phyloP scores from a whole-genome alignment of 2,113 vertebrate species.

The Jaculus jaculus region DNA sequence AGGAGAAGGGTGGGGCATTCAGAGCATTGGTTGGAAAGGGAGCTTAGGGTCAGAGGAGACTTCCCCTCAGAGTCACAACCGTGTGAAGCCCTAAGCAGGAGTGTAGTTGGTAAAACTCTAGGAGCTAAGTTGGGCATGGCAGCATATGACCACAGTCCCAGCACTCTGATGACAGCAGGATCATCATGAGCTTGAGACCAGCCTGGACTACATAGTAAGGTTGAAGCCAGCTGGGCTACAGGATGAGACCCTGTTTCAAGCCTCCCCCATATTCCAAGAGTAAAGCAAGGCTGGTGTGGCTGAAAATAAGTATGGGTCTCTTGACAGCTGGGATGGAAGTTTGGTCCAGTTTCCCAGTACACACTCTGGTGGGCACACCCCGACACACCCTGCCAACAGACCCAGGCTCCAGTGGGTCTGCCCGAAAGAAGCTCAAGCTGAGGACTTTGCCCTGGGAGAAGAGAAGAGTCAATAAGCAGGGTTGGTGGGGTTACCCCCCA shows the following conservation, averaged over 20 bases:
- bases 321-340: neutral
- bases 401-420: slow-evolving; percentile 70
- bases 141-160: neutral
- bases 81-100: neutral
- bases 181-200: neutral
- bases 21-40: neutral
- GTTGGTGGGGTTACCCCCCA: neutral
- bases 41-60: neutral
- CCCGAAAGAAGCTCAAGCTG: neutral
- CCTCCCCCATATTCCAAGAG: neutral
- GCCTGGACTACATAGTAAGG: neutral
- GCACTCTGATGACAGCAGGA: neutral
- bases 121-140: neutral
- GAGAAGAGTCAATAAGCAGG: slow-evolving; percentile 27
- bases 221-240: neutral
- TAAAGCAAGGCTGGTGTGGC: fast-evolving
- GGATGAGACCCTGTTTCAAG: neutral
- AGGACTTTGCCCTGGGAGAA: slow-evolving; percentile 64
- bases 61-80: neutral
- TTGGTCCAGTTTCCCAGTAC: neutral
- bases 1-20: neutral
- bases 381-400: neutral
- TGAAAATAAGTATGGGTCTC: neutral
- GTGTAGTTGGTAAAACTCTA: neutral
- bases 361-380: neutral